Evolutionary conservation across 2,888 invertebrate genomes (phyloP).

Genomic region (Oscheius sp.): DNA sequence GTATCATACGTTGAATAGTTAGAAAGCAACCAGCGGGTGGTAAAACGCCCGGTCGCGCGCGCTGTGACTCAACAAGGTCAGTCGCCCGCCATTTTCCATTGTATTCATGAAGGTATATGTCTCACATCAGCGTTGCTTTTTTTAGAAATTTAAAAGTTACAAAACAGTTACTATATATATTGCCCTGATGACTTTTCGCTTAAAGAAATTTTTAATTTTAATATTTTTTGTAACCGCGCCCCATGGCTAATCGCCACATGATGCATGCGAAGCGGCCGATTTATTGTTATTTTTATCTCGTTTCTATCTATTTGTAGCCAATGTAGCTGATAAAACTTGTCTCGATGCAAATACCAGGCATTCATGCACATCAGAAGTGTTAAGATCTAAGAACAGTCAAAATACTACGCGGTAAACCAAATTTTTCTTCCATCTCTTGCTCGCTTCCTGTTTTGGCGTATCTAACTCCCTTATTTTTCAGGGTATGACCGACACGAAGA

Average conservation of each 20-base stretch:
- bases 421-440: background rate
- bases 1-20: constrained; percentile 4
- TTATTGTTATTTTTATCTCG: constrained; percentile 1
- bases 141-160: background rate
- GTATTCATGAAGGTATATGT: constrained; percentile 14
- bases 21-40: constrained; percentile 14
- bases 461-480: background rate
- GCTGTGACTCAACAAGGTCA: constrained; percentile 27
- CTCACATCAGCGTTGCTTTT: background rate
- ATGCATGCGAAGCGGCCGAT: constrained; percentile 3
- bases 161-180: background rate
- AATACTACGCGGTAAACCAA: too few species aligned
- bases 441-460: background rate
- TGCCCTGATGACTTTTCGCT: background rate
- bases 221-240: background rate
- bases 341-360: too few species aligned
- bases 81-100: constrained; percentile 8
- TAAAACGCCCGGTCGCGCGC: constrained; percentile 21
- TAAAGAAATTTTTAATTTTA: background rate
- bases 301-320: too few species aligned
- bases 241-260: constrained; percentile 11
- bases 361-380: too few species aligned
- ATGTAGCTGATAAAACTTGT: too few species aligned
- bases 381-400: too few species aligned
- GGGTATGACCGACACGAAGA: constrained; percentile 20